A percentile compares a stretch with the other conserved stretches of the same genome.
Evolutionary conservation across 2,113 vertebrate genomes (phyloP).

Genomic region (Austrofundulus limnaeus): DNA sequence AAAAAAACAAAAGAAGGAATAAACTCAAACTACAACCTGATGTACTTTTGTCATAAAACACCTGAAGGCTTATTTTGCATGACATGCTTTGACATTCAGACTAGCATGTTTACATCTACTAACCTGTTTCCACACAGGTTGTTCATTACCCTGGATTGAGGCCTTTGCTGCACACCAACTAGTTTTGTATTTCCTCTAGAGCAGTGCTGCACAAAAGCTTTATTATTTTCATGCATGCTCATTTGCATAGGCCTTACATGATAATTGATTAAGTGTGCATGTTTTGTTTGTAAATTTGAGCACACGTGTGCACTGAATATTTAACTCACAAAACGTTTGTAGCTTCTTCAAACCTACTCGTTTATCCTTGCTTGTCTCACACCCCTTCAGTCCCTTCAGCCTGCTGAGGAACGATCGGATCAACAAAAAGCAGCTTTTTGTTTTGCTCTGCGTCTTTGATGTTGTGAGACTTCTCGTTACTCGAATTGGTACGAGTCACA

Average conservation of each 20-base stretch:
- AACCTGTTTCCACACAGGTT: background rate
- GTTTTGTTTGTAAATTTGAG: background rate
- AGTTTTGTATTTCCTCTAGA: conserved; percentile 30
- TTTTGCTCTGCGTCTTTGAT: conserved; percentile 17
- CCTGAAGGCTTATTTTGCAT: too few species aligned
- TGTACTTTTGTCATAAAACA: too few species aligned
- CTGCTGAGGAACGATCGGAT: conserved; percentile 1
- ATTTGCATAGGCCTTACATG: background rate
- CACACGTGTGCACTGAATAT: background rate
- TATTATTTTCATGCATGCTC: background rate
- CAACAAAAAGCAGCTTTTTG: background rate
- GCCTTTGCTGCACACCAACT: background rate
- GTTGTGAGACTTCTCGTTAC: background rate
- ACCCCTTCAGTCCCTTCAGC: background rate
- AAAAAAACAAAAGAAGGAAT: too few species aligned
- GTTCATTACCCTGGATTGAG: conserved; percentile 3
- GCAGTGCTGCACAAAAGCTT: conserved; percentile 1
- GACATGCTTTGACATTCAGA: too few species aligned
- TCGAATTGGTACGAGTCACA: conserved; percentile 22
- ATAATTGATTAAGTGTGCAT: background rate
- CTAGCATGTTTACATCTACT: too few species aligned
- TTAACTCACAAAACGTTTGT: too few species aligned
- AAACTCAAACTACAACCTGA: too few species aligned
- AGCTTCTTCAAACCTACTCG: too few species aligned
- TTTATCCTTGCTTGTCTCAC: too few species aligned